Evolutionary conservation across 2,888 invertebrate species (phyloP), one percentile per base, ranked within the genome.

Genomic region (Priocnemis perturbator): DNA sequence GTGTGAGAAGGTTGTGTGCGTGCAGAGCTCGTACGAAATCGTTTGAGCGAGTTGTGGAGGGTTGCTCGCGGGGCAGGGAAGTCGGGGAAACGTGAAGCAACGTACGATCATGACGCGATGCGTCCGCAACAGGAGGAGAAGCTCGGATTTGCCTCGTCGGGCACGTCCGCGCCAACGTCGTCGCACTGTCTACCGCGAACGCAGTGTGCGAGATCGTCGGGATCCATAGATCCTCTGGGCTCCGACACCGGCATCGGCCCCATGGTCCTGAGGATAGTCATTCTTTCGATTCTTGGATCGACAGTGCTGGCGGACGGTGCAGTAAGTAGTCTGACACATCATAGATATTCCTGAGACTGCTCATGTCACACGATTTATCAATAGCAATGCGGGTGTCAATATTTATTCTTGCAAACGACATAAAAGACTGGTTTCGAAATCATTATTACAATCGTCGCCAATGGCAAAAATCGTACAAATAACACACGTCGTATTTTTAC

Each of bases 21-120:
- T 26, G 26, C 26, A 26, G 26, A 26, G 5, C 26, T 26, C 26
- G 26, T 26, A 5, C 26, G 37, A 11, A 37, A 11, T 7, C 7
- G 37, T 11, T 3, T 9, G 37, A 37, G 37, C 7, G 7, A 3
- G 37, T 37, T 37, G 26, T 11, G 37, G 37, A 37, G 37, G 37
- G 37, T 37, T 7, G 37, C 7, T 37, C 11, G 48, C 19, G 47
- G 66, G 67, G 74, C 67, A 64, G 69, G 17, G 58, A 21, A 44
- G 37, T 68, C 55, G 53, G 44, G 53, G 26, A 47, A 62, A 52
- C 60, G 57, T 30, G 37, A 14, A 61, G 56, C 55, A 72, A 73
- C 76, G 76, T 76, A 70, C 75, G 81, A 83, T 81, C 81, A 84
- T 84, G 85, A 82, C 75, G 83, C 83, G 81, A 85, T 85, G 85